phyloP scores from a whole-genome alignment of 2,113 vertebrate genomes.

The Hippocampus comes region DNA sequence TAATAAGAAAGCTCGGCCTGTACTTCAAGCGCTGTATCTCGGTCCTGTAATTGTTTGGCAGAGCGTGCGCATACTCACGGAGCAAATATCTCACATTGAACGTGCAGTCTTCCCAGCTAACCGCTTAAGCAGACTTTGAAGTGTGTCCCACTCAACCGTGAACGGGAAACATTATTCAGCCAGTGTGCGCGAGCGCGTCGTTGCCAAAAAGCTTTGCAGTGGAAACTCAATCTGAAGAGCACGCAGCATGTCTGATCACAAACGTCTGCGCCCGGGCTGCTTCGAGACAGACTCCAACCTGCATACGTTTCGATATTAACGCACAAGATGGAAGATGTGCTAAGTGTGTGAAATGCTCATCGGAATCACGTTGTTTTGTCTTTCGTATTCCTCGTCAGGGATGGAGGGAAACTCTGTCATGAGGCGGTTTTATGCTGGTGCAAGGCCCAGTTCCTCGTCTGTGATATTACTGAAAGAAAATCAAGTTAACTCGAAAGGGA shows the following conservation, averaged over 20 bases:
- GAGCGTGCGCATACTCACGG: constrained; percentile 24
- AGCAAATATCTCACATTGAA: constrained; percentile 67
- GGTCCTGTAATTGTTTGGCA: constrained; percentile 66
- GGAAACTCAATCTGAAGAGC: constrained; percentile 60
- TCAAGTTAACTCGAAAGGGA: constrained; percentile 20
- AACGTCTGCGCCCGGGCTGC: constrained; percentile 32
- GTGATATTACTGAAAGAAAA: constrained; percentile 46
- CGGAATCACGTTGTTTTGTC: constrained; percentile 52
- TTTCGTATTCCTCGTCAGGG: constrained; percentile 34
- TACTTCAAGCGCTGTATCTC: constrained; percentile 69
- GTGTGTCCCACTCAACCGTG: constrained; percentile 54
- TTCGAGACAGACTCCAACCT: constrained; percentile 13
- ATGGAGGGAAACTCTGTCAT: constrained; percentile 43
- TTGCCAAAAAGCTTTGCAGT: constrained; percentile 59
- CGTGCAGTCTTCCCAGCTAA: constrained; percentile 61
- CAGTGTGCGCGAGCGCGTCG: constrained; percentile 48
- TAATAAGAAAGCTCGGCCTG: constrained; percentile 62
- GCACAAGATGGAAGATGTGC: background rate
- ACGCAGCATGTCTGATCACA: constrained; percentile 41
- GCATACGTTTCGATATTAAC: constrained; percentile 21
- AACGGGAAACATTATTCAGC: constrained; percentile 70
- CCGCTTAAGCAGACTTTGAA: constrained; percentile 71
- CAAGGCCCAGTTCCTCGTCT: constrained; percentile 53
- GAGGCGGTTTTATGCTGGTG: constrained; percentile 55
- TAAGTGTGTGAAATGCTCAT: constrained; percentile 17